Percentiles rank a stretch among this genome's conserved stretches.
Conservation (phyloP, 2,888 invertebrate genomes). For the Endomychus coccineus region DNA sequence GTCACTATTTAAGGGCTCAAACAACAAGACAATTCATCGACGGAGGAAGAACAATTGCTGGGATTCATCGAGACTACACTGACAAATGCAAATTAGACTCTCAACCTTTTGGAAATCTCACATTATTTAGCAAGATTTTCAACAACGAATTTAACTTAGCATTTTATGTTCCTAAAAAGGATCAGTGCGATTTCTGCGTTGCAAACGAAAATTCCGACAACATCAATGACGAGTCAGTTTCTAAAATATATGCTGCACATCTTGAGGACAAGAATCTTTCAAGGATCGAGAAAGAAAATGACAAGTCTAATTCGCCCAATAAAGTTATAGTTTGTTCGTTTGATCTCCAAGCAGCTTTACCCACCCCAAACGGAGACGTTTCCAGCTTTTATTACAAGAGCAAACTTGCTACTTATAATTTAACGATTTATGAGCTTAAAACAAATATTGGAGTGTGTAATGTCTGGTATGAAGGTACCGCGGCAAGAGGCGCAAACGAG, state of each 20-base stretch:
- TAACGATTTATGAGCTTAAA: constrained; percentile 20
- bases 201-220: constrained; percentile 12
- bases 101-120: constrained; percentile 15
- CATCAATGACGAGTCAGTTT: constrained; percentile 15
- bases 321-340: constrained; percentile 19
- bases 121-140: constrained; percentile 18
- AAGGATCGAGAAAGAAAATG: constrained; percentile 20
- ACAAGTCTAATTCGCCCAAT: constrained; percentile 16
- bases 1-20: constrained; percentile 23
- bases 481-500: constrained; percentile 2
- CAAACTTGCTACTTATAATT: constrained; percentile 22
- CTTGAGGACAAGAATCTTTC: constrained; percentile 21
- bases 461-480: constrained; percentile 5
- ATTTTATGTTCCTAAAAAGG: constrained; percentile 21
- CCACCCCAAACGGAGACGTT: constrained; percentile 24
- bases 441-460: constrained; percentile 1
- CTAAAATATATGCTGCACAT: constrained; percentile 18
- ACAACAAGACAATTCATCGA: constrained; percentile 23
- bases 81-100: constrained; percentile 14
- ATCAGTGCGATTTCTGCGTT: constrained; percentile 17
- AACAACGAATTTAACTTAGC: constrained; percentile 21
- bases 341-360: constrained; percentile 26
- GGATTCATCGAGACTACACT: constrained; percentile 24
- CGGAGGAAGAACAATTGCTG: constrained; percentile 23
- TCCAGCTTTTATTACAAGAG: constrained; percentile 24